Evolutionary conservation across 1,140 invertebrate genomes (phyloP), one percentile per base, ranked within the genome.

Genomic region (Atta cephalotes): DNA sequence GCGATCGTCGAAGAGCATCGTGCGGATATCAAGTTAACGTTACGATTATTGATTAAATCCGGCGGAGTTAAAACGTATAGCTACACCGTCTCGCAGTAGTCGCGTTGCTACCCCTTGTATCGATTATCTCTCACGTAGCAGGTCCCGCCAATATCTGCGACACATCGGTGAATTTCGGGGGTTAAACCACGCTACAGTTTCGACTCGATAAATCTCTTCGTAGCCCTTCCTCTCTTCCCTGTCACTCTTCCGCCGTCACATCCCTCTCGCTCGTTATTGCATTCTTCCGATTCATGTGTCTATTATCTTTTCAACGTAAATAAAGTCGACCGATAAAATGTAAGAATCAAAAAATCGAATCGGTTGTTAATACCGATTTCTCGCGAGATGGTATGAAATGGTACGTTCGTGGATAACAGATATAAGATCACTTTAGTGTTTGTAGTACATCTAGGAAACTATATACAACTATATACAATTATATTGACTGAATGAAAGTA

Each of bases 41-140:
- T 76, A 76, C 66, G 66, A 86, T 88, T 86, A 86, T 86, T 76
- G 87, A 89, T 89, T 88, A 78, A 78, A 85, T 82, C 74, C 87
- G 66, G 62, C 65, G 72, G 88, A 87, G 82, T 82, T 86, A 80
- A 88, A 86, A 86, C 58, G 56, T 74, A 86, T 58, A 86, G 65
- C 84, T 60, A 86, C 76, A 86, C 76, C 58, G 84, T 88, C 87
- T 79, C 84, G 76, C 51, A 58, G 66, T 65, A 78, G 84, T 86
- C 87, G 78, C 85, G 76, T 77, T 77, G 76, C 82, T 72, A 80
- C 87, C 87, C 60, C 84, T 86, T 88, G 72, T 86, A 88, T 88
- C 85, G 84, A 88, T 88, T 80, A 86, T 88, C 84, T 80, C 87
- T 88, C 85, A 79, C 74, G 74, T 79, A 60, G 87, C 72, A 78